Conservation (phyloP, 2,113 vertebrate genomes). For the Fukomys damarensis region DNA sequence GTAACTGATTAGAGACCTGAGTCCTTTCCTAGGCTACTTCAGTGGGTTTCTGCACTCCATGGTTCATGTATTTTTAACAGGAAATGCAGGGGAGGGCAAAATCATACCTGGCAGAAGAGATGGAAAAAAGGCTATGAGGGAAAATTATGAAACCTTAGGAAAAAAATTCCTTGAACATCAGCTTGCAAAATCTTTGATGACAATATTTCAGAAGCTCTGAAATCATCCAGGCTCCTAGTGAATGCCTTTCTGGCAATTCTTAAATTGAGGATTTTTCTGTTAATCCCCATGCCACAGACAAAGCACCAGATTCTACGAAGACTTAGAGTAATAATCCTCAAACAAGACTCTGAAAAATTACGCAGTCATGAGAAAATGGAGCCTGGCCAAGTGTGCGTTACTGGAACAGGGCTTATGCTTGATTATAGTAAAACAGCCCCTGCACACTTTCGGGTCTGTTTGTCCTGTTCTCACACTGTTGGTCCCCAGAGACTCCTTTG, state of each 20-base stretch:
- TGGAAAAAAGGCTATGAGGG: background rate
- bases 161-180: background rate
- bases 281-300: background rate
- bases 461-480: background rate
- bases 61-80: background rate
- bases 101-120: background rate
- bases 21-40: background rate
- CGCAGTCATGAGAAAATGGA: conserved; percentile 19
- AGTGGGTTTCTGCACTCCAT: background rate
- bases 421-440: background rate
- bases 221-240: background rate
- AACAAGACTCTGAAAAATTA: conserved; percentile 39
- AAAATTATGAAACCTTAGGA: background rate
- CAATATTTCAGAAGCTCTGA: conserved; percentile 35
- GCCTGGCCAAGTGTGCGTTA: background rate
- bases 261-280: conserved; percentile 21
- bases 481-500: background rate
- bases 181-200: background rate
- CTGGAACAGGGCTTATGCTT: background rate
- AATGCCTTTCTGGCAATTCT: conserved; percentile 10
- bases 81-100: background rate
- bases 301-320: background rate
- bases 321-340: conserved; percentile 41
- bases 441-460: background rate
- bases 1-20: background rate